These are phyloP conservation scores for Hesperophylax magnus DNA, from an alignment of 1,140 invertebrate species.

Conservation along the genomic window DNA sequence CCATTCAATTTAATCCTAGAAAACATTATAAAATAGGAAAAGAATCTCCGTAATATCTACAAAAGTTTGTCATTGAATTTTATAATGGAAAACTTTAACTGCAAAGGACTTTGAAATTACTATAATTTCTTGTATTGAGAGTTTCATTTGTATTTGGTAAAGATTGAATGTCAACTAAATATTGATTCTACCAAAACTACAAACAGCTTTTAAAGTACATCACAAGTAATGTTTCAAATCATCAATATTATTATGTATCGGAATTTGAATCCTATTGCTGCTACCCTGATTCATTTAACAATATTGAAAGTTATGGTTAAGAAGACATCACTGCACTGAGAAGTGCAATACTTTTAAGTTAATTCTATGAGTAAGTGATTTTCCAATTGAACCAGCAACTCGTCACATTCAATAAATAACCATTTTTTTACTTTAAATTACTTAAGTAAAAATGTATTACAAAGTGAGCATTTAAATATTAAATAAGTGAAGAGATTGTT, in stretches of 20 bases:
- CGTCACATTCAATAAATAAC: constrained; percentile 43
- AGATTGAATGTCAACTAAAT: not conserved
- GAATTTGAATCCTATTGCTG: too few species aligned
- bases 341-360: constrained; percentile 2
- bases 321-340: constrained; percentile 5
- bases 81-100: not conserved
- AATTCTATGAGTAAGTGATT: constrained; percentile 33
- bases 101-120: not conserved
- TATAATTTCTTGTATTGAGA: constrained; percentile 5
- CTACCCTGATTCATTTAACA: not conserved
- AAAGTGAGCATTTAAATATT: constrained; percentile 53
- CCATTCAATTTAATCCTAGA: constrained; percentile 9
- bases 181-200: constrained; percentile 11
- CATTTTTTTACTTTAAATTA: constrained; percentile 41
- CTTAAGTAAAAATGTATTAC: constrained; percentile 48
- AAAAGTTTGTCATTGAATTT: constrained; percentile 1
- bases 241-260: too few species aligned
- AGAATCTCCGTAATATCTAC: constrained; percentile 6
- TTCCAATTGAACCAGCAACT: constrained; percentile 50
- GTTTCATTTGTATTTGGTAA: not conserved
- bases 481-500: constrained; percentile 9
- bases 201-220: not conserved
- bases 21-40: constrained; percentile 2
- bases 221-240: too few species aligned
- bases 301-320: constrained; percentile 6